Evolutionary conservation across 2,888 invertebrate genomes (phyloP).

Genomic region (Mamestra brassicae): DNA sequence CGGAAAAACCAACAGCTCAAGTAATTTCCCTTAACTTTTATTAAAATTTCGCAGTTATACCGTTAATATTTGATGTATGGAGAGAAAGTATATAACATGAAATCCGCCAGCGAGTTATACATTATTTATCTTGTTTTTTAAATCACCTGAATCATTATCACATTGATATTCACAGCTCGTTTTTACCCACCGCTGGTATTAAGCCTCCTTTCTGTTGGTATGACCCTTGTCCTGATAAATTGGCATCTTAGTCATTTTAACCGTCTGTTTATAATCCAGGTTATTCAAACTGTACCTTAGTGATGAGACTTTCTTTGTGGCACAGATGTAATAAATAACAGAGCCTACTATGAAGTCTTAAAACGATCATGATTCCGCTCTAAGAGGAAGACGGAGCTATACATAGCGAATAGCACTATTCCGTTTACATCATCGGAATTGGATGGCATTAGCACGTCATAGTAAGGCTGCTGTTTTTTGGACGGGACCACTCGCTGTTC

Average conservation of each 20-base stretch:
- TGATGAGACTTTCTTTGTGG: neutral
- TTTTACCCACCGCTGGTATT: constrained; percentile 34
- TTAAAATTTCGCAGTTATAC: constrained; percentile 6
- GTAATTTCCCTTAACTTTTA: constrained; percentile 24
- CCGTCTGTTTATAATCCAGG: neutral
- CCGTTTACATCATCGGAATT: no score
- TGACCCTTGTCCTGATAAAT: constrained; percentile 21
- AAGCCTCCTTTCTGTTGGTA: constrained; percentile 12
- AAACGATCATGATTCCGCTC: no score
- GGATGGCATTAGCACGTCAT: no score
- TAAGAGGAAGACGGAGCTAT: no score
- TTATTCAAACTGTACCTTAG: neutral
- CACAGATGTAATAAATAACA: neutral
- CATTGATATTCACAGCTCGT: constrained; percentile 31
- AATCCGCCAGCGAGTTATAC: neutral
- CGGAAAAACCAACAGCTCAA: constrained; percentile 39
- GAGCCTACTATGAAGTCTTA: no score
- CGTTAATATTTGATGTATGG: constrained; percentile 48
- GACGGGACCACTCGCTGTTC: no score
- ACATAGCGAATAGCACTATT: no score
- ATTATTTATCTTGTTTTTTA: constrained; percentile 23
- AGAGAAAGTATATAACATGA: constrained; percentile 40
- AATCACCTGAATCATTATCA: constrained; percentile 23
- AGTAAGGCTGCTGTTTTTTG: no score
- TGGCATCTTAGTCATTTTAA: constrained; percentile 3